Conservation (phyloP, 1,140 invertebrate genomes). For the Heliconius nattereri region DNA sequence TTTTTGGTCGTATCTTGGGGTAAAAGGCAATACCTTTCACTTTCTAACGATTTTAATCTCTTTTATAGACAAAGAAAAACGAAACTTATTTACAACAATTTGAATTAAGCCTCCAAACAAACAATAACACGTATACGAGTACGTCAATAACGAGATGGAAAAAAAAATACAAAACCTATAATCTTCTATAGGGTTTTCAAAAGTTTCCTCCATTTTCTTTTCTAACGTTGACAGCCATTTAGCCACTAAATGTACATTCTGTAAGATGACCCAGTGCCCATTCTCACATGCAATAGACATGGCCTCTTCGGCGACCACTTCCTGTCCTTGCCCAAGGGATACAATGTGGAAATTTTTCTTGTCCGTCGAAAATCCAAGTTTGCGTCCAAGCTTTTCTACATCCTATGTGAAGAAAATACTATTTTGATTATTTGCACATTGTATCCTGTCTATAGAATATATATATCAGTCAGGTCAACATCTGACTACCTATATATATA, state of each 20-base stretch:
- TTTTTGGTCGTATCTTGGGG: too few relatives aligned
- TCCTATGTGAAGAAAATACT: constrained; percentile 51
- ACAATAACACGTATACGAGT: not conserved
- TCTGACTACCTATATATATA: too few relatives aligned
- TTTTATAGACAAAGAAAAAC: too few relatives aligned
- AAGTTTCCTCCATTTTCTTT: constrained; percentile 93
- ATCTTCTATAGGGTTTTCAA: constrained; percentile 85
- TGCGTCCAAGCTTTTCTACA: constrained; percentile 75
- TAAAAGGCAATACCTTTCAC: too few relatives aligned
- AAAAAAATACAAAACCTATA: constrained; percentile 80
- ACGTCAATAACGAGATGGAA: not conserved
- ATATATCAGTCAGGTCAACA: too few relatives aligned
- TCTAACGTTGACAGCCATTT: constrained; percentile 94
- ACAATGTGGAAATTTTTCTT: constrained; percentile 95
- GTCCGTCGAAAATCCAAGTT: constrained; percentile 91
- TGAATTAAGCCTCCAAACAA: too few relatives aligned
- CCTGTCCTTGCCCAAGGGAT: constrained; percentile 97
- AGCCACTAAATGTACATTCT: constrained; percentile 95
- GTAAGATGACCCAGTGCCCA: constrained; percentile 96
- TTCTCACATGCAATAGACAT: constrained; percentile 88
- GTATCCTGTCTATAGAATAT: too few relatives aligned
- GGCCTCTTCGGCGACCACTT: constrained; percentile 93
- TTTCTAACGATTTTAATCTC: too few relatives aligned
- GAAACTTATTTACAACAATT: too few relatives aligned
- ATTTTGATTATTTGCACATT: too few relatives aligned